phyloP scores from a whole-genome alignment of 2,797 vertebrate species.

The Smutsia temminckii region DNA sequence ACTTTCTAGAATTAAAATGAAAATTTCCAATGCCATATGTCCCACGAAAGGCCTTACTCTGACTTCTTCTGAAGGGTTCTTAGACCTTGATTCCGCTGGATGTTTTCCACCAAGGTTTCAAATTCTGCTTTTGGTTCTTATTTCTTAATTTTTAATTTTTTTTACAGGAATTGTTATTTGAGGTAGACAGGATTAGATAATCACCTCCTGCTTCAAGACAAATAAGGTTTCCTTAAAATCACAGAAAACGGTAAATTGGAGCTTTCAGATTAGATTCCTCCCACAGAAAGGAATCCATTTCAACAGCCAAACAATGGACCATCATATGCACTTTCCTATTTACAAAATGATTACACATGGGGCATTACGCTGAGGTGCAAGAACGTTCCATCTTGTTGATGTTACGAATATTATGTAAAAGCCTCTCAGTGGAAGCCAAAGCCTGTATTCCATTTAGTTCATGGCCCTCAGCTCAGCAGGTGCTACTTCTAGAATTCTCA shows the following conservation, averaged over 20 bases:
- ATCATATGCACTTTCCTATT: not conserved
- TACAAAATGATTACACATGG: not conserved
- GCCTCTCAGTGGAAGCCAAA: not conserved
- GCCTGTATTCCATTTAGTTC: not conserved
- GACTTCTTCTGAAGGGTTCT: not conserved
- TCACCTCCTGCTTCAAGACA: slow-evolving; percentile 10
- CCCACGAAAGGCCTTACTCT: not conserved
- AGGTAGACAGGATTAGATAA: not conserved
- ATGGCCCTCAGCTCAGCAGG: not conserved
- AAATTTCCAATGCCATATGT: accelerated
- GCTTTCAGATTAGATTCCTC: not conserved
- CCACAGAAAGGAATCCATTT: not conserved
- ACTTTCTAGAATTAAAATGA: not conserved
- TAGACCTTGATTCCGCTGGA: not conserved
- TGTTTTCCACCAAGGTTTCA: not conserved
- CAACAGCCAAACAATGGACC: not conserved
- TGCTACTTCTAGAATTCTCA: not conserved
- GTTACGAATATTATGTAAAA: not conserved
- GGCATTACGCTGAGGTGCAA: not conserved
- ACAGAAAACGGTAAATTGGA: not conserved
- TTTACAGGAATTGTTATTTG: not conserved
- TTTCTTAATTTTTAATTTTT: not conserved
- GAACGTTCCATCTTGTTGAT: not conserved
- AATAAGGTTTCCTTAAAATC: slow-evolving; percentile 3
- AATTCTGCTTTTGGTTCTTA: not conserved